Evolutionary conservation across 2,797 vertebrate genomes (phyloP), one percentile per base, ranked within the genome.

Genomic region (Crenuchus spilurus): DNA sequence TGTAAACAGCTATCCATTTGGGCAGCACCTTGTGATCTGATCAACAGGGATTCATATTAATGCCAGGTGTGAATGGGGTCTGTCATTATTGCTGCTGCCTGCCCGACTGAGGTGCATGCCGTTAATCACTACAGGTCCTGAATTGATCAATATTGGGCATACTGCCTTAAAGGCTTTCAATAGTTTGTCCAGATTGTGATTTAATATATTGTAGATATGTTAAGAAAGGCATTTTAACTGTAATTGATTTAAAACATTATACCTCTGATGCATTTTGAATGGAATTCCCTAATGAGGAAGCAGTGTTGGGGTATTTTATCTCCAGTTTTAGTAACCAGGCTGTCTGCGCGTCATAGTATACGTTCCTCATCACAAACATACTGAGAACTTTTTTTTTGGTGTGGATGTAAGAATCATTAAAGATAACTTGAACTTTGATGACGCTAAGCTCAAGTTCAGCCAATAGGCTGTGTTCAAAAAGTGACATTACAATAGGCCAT

Each of bases 221-320:
- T 18, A 35, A 24, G 31, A 72, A 66, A 67, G 60, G 58, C 67
- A 64, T 55, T 76, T 64, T 30, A 55, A 70, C 55, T 69, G 49
- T 68, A 51, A 68, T 68, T 28, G 44, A 67, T 49, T 67, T 55
- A 22, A 60, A 44, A 46, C 8, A 41, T 46, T 58, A 37, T 58
- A 67, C 42, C 63, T 48, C 52, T 30, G 18, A 66, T 49, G 31
- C 62, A 35, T 48, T 68, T 67, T 41, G 54, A 74, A 49, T 60
- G 26, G 33, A 61, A n/a, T 68, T 41, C 46, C 35, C 64, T 22
- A n/a, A 2, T 41, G 18, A 64, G 49, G 73, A 76, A 64, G 58
- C 42, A 48, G 20, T 44, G 57, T 54, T 76, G 60, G 64, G 72
- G 26, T 42, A 13, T 75, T 64, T 70, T 46, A 69, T 35, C 35